A percentile compares a stretch with the other conserved stretches of the same genome.
phyloP scores from a whole-genome alignment of 2,797 vertebrate genomes.

The Notoglanidium macrostoma region DNA sequence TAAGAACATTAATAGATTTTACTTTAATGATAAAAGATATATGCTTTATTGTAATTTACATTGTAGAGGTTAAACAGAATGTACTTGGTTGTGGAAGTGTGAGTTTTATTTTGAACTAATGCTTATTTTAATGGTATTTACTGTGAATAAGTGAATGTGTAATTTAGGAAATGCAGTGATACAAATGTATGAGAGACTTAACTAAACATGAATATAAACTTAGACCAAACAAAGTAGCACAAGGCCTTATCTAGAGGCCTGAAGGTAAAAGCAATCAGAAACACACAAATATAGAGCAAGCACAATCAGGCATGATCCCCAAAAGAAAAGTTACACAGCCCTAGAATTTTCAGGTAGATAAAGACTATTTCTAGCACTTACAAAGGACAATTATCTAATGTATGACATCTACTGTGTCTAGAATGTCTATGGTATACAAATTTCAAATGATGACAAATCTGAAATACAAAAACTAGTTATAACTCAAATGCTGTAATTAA shows the following conservation, averaged over 20 bases:
- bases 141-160: background rate
- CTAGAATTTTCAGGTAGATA: background rate
- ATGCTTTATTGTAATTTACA: too few relatives aligned
- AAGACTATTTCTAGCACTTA: too few relatives aligned
- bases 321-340: background rate
- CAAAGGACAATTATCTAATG: background rate
- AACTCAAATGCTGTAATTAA: background rate
- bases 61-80: too few relatives aligned
- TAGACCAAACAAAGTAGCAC: background rate
- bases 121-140: background rate
- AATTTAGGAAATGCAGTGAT: background rate
- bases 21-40: too few relatives aligned
- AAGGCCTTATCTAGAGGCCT: too few relatives aligned
- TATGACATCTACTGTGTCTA: background rate
- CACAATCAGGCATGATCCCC: background rate
- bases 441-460: background rate
- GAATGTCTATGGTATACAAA: background rate
- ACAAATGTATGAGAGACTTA: background rate
- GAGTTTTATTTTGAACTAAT: background rate
- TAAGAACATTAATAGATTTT: too few relatives aligned
- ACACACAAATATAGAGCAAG: background rate
- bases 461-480: background rate
- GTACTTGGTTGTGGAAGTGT: too few relatives aligned
- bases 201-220: background rate
- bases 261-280: background rate